Percentiles rank a stretch among this genome's conserved stretches.
Conservation (phyloP, 2,888 invertebrate genomes). For the Nesidiocoris tenuis region DNA sequence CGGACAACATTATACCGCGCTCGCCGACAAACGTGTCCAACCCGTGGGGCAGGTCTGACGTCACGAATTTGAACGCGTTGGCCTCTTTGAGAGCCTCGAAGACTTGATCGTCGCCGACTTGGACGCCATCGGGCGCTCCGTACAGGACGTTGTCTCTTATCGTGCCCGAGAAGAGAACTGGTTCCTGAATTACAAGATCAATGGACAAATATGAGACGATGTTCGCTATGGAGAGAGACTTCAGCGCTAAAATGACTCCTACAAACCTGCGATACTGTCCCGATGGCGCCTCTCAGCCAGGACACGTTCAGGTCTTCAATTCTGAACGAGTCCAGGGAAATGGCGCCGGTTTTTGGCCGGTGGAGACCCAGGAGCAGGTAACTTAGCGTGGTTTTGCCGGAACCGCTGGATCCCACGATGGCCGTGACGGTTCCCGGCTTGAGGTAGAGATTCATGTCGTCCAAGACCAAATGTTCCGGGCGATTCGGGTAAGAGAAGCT, state of each 20-base stretch:
- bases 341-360: constrained; percentile 71
- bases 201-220: too few species aligned
- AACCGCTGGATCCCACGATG: constrained; percentile 87
- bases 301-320: constrained; percentile 73
- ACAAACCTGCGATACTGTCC: constrained; percentile 79
- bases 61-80: constrained; percentile 79
- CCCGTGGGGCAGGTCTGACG: constrained; percentile 63
- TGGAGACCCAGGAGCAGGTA: constrained; percentile 80
- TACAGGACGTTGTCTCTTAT: constrained; percentile 90
- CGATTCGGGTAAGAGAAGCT: constrained; percentile 71
- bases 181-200: constrained; percentile 64
- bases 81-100: constrained; percentile 74
- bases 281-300: constrained; percentile 84
- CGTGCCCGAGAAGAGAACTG: constrained; percentile 84
- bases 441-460: constrained; percentile 66
- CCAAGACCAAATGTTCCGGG: constrained; percentile 61
- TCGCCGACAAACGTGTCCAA: constrained; percentile 87
- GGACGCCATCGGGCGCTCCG: constrained; percentile 64
- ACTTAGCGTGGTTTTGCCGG: constrained; percentile 92
- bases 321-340: constrained; percentile 75
- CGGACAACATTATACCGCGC: constrained; percentile 83
- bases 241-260: too few species aligned
- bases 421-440: constrained; percentile 73
- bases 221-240: too few species aligned
- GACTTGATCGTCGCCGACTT: constrained; percentile 59